Evolutionary conservation across 2,797 vertebrate species (phyloP).

Genomic region (Semotilus atromaculatus): DNA sequence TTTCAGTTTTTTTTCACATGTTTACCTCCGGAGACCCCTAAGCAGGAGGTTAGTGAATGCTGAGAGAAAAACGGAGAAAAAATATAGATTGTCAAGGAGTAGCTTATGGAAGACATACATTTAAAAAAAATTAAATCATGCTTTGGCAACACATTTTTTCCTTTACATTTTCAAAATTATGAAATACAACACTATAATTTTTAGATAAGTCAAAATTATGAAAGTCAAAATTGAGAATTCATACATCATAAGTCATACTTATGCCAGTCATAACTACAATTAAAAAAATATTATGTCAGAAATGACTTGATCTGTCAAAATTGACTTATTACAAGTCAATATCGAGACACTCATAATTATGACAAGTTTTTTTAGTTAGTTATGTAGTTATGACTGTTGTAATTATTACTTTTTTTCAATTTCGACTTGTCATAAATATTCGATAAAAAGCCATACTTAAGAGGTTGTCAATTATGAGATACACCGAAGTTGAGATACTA

Average conservation of each 20-base stretch:
- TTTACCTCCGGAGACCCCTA: constrained; percentile 53
- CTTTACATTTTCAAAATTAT: too few species aligned
- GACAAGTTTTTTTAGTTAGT: neutral
- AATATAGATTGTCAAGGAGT: neutral
- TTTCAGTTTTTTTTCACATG: constrained; percentile 64
- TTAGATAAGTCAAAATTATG: neutral
- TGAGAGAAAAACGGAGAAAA: constrained; percentile 33
- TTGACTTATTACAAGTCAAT: neutral
- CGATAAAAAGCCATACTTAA: neutral
- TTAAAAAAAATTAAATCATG: neutral
- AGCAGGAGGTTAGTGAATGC: constrained; percentile 51
- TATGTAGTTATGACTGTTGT: neutral
- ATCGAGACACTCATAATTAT: neutral
- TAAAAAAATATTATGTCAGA: neutral
- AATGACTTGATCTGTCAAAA: neutral
- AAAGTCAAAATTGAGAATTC: neutral
- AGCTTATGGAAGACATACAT: neutral
- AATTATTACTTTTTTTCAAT: neutral
- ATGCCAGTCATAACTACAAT: neutral
- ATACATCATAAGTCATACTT: too few species aligned
- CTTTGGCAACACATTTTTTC: neutral
- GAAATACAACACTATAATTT: neutral
- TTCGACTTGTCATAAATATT: neutral
- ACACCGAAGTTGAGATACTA: neutral
- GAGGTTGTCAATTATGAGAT: neutral